phyloP scores from a whole-genome alignment of 1,140 invertebrate species.

The Chionoecetes opilio region DNA sequence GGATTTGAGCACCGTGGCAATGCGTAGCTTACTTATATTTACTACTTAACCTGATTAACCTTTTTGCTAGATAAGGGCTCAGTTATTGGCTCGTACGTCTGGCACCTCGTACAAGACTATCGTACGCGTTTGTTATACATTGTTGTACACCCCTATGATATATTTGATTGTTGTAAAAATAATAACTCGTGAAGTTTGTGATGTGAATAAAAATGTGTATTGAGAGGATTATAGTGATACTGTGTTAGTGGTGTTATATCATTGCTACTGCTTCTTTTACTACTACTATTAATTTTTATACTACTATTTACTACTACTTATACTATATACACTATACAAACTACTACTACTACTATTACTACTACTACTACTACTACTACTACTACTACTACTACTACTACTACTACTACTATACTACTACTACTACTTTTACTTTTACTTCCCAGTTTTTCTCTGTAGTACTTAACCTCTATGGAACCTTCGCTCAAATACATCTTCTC shows the following conservation, averaged over 20 bases:
- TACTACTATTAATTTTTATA: background rate
- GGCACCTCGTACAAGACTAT: background rate
- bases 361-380: conserved; percentile 30
- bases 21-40: too few species aligned
- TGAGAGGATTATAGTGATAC: too few species aligned
- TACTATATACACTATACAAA: background rate
- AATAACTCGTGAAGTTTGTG: too few species aligned
- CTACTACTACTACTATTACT: conserved; percentile 25
- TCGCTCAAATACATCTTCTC: too few species aligned
- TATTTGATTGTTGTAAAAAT: too few species aligned
- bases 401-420: background rate
- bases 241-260: background rate
- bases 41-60: too few species aligned
- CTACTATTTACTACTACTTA: background rate
- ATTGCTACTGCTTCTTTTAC: background rate
- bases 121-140: background rate
- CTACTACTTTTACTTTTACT: background rate
- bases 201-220: too few species aligned
- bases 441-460: too few species aligned
- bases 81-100: background rate
- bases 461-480: too few species aligned
- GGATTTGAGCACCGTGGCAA: too few species aligned
- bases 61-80: too few species aligned
- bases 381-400: conserved; percentile 1
- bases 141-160: background rate